These are phyloP conservation scores for Drosophila mimica DNA, from an alignment of 2,888 invertebrate genomes.

Conservation along the genomic window DNA sequence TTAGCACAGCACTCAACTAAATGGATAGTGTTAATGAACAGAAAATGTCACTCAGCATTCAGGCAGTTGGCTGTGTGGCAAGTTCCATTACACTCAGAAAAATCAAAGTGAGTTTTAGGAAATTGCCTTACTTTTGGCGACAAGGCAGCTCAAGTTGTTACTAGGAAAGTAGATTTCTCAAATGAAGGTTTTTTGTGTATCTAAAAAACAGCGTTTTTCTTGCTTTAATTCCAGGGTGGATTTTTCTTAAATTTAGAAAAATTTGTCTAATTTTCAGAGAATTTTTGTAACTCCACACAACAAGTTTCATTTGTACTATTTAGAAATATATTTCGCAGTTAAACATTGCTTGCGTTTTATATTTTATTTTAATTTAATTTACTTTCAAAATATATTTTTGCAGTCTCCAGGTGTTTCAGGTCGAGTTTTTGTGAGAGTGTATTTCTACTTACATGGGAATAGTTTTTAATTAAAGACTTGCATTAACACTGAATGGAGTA, in stretches of 20 bases:
- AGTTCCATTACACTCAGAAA: neutral
- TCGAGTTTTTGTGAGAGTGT: neutral
- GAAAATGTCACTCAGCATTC: neutral
- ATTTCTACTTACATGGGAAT: neutral
- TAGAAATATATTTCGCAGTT: neutral
- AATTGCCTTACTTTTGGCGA: neutral
- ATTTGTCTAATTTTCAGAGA: neutral
- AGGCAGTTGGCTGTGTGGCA: neutral
- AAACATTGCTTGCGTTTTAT: neutral
- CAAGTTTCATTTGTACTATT: neutral
- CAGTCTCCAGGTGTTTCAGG: neutral
- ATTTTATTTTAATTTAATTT: neutral
- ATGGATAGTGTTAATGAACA: neutral
- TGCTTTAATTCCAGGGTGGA: neutral
- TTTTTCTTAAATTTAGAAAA: neutral
- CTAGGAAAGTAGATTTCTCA: neutral
- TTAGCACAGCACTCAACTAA: slow-evolving; percentile 1
- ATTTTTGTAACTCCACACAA: no score
- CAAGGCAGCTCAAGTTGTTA: neutral
- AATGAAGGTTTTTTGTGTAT: no score
- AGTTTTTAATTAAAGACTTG: neutral
- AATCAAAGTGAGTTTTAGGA: neutral
- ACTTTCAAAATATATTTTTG: neutral
- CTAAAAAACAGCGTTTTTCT: neutral
- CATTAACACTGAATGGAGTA: neutral